Percentiles rank a stretch among this genome's conserved stretches.
These are phyloP conservation scores for Pomacea maculata DNA, from an alignment of 1,140 invertebrate genomes.

Conservation along the genomic window DNA sequence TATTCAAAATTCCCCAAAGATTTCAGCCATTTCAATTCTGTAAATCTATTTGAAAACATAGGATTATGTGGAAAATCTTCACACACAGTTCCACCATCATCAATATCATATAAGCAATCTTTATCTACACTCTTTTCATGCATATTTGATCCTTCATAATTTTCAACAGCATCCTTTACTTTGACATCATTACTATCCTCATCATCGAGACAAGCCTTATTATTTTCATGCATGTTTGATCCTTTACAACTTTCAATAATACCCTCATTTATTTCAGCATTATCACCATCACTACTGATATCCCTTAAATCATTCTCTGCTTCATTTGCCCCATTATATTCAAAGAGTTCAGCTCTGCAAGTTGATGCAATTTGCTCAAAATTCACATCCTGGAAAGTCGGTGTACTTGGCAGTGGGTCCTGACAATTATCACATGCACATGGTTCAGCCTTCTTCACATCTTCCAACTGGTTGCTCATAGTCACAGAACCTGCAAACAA, in stretches of 20 bases:
- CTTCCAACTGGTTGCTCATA: no score
- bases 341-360: no score
- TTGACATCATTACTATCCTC: background rate
- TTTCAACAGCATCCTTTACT: background rate
- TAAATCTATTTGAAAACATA: background rate
- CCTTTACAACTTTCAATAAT: background rate
- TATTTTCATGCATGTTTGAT: background rate
- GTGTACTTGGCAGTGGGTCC: no score
- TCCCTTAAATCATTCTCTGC: background rate
- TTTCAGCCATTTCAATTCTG: background rate
- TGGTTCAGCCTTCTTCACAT: no score
- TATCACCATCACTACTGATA: no score
- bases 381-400: no score
- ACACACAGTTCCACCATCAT: background rate
- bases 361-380: no score
- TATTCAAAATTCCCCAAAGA: background rate
- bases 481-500: no score
- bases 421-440: no score
- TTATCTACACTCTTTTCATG: background rate
- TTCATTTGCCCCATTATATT: no score
- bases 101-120: background rate
- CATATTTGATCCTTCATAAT: background rate
- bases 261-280: no score
- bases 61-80: background rate
- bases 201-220: background rate